These are phyloP conservation scores for Microlaimidae sp. DNA, from an alignment of 2,888 invertebrate species.

Conservation along the genomic window DNA sequence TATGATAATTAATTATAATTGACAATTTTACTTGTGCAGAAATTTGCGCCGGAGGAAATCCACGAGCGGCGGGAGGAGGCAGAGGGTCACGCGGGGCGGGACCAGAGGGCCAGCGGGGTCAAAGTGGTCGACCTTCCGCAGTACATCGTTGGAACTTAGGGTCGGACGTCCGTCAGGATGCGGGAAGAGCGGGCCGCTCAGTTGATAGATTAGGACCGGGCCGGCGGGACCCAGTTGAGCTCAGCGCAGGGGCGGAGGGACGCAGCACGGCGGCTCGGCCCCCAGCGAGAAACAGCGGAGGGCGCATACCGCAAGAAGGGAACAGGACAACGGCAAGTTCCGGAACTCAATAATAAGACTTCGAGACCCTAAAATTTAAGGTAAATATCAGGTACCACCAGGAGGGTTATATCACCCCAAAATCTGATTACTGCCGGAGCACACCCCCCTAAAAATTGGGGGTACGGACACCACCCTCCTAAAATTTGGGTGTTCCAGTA, in stretches of 20 bases:
- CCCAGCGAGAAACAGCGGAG: neutral
- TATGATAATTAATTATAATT: too few species aligned
- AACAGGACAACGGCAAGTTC: neutral
- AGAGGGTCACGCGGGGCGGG: constrained; percentile 44
- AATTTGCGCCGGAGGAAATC: constrained; percentile 97
- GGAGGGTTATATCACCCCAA: too few species aligned
- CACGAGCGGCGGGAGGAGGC: constrained; percentile 89
- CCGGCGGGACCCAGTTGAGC: neutral
- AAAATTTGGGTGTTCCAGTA: too few species aligned
- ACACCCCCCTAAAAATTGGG: too few species aligned
- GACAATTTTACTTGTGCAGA: constrained; percentile 38
- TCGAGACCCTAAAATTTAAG: constrained; percentile 79
- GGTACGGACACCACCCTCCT: too few species aligned
- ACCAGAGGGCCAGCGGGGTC: constrained; percentile 29
- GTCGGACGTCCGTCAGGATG: constrained; percentile 74
- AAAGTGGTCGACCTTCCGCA: constrained; percentile 49
- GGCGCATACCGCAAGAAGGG: neutral
- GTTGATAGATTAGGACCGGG: neutral
- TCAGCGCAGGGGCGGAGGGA: neutral
- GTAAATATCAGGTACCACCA: too few species aligned
- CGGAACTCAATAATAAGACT: constrained; percentile 38
- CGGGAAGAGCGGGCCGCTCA: constrained; percentile 13
- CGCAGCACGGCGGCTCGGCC: neutral
- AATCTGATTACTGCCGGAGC: too few species aligned
- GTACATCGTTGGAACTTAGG: constrained; percentile 91